phyloP scores from a whole-genome alignment of 1,140 invertebrate genomes.

The Drosophila trapezifrons region DNA sequence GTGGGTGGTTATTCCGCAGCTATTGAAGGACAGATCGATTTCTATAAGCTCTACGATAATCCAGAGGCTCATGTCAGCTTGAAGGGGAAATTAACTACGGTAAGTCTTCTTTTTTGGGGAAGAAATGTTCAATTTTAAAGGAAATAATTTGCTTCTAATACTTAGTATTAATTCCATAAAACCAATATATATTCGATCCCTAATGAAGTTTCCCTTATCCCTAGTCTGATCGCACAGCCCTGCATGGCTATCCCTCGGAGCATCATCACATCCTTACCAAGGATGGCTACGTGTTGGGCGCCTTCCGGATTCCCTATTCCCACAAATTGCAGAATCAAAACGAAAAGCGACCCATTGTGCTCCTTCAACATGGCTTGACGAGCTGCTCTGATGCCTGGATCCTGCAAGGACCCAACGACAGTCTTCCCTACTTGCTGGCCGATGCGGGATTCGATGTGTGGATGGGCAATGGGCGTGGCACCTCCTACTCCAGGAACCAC shows the following conservation, averaged over 20 bases:
- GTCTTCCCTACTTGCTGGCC: conserved; percentile 85
- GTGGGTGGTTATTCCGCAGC: conserved; percentile 15
- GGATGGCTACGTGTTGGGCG: conserved; percentile 85
- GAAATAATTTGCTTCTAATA: too few species aligned
- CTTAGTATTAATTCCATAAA: too few species aligned
- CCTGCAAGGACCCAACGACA: conserved; percentile 87
- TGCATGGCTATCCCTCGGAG: conserved; percentile 85
- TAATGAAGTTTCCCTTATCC: not conserved
- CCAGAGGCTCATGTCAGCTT: conserved; percentile 57
- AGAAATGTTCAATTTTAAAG: not conserved
- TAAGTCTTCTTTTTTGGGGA: conserved; percentile 3
- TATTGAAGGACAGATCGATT: conserved; percentile 47
- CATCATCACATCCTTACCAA: conserved; percentile 84
- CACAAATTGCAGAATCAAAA: conserved; percentile 56
- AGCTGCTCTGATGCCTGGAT: conserved; percentile 91
- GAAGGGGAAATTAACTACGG: conserved; percentile 44
- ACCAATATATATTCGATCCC: too few species aligned
- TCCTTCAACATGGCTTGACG: conserved; percentile 90
- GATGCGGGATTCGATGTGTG: conserved; percentile 90
- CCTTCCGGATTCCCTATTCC: conserved; percentile 85
- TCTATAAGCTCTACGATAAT: conserved; percentile 60
- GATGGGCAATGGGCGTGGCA: conserved; percentile 85
- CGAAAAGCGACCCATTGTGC: conserved; percentile 85
- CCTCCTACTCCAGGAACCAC: conserved; percentile 85
- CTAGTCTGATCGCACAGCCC: conserved; percentile 57